phyloP scores from a whole-genome alignment of 2,113 vertebrate species.

The Pelvicachromis taeniatus region DNA sequence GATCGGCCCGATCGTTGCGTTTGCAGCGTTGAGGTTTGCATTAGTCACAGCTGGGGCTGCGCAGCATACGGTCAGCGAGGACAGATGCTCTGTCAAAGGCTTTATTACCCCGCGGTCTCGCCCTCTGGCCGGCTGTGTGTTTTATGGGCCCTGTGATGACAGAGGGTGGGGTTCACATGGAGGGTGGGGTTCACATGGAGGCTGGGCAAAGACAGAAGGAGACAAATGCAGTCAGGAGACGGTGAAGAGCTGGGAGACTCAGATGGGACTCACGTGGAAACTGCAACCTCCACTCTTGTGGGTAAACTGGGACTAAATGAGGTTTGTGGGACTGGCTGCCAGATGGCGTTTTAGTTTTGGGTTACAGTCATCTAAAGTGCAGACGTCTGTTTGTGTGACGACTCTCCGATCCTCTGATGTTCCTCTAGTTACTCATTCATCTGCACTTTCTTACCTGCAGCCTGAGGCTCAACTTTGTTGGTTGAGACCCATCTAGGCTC shows the following conservation, averaged over 20 bases:
- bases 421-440: rapidly evolving
- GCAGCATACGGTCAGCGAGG: not conserved
- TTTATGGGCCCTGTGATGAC: slow-evolving; percentile 31
- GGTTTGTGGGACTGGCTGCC: not conserved
- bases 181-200: slow-evolving; percentile 1
- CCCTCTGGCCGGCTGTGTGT: not conserved
- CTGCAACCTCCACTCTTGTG: not conserved
- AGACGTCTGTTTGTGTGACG: not conserved
- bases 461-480: not conserved
- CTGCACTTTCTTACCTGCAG: not conserved
- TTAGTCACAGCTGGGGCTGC: not conserved
- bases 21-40: not conserved
- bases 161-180: slow-evolving; percentile 3
- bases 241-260: not conserved
- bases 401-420: not conserved
- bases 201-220: not conserved
- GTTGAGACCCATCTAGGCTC: not conserved
- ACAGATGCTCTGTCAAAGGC: slow-evolving; percentile 39
- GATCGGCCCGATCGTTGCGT: rapidly evolving
- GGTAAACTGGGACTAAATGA: not conserved
- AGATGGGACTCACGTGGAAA: not conserved
- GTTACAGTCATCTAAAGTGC: not conserved
- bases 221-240: not conserved
- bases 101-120: slow-evolving; percentile 14
- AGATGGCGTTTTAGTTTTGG: not conserved